Base-by-base conservation (phyloP, 2,888 invertebrate genomes). In the Hydriomena furcata region DNA sequence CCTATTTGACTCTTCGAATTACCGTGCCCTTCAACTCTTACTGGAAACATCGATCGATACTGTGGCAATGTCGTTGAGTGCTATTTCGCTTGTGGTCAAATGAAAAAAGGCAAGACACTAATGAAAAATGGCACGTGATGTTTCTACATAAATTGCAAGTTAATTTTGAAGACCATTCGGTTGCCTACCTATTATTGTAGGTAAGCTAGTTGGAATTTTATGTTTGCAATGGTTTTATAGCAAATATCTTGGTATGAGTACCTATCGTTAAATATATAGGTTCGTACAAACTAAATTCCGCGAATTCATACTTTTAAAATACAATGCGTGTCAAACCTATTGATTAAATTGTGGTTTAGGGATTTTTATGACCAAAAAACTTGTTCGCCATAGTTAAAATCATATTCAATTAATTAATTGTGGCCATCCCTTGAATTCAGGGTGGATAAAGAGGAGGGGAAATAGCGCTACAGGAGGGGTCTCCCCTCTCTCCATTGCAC, bases 401-500 rank as follows among this genome's bases (percentile, higher is more conserved):
- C 31, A 31, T 24, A 34, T 40, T 43, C 45, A 32, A 44, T 41
- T 59, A 58, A 59, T 53, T 40, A 35, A 50, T 45, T 56, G n/a
- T 60, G 42, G 55, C 54, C 60, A 60, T 61, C 61, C 62, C 58
- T 58, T 58, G 38, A 41, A 51, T 53, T 45, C 37, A 40, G 58
- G 52, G 55, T 48, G 52, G 34, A 30, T 59, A 55, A 58, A 60
- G 68, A 47, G 61, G 49, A 61, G 60, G 65, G 60, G 61, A 17
- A 57, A 52, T 58, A 57, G 61, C 55, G 64, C 66, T 68, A 60
- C 65, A 63, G 71, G 66, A 68, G 76, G 74, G 70, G 60, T 62
- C 55, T n/a, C 76, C 66, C 68, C 65, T 59, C 70, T 79, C 79
- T 67, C 66, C 69, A 64, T 71, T 87, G 88, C 87, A 87, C 82